Evolutionary conservation across 2,888 invertebrate species (phyloP), one percentile per base, ranked within the genome.

Genomic region (Hemaris fuciformis): DNA sequence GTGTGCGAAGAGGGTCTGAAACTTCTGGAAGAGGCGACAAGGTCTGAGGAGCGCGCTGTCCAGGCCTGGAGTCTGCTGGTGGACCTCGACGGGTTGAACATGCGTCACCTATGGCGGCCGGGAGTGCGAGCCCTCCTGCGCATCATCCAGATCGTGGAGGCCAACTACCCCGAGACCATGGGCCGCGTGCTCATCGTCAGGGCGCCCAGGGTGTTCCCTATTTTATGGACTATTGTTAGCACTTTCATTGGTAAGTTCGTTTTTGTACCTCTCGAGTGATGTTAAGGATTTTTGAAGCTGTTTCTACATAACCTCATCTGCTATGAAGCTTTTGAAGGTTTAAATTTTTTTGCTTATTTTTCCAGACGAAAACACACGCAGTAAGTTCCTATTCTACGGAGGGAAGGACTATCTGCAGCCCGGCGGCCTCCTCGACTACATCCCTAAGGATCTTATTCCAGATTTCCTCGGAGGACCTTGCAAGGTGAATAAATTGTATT

Each of bases 151-250:
- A 96, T 97, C 57, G 98, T 98, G 25, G 97, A 98, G 86, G 96
- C 96, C 48, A 98, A 98, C 89, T 99, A 99, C 89, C 98, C 98
- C 0, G 98, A 99, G 92, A 98, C 98, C 8, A 96, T 98, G 96
- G 98, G 97, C 1, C 93, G 97, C 41, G 97, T 98, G 65, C 93
- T 98, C 63, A 97, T 99, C 62, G 97, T 98, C 48, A 93, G 98
- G 53, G 98, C 98, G 10, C 98, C 98, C 0, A 93, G 98, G 67
- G 98, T 98, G 57, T 99, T 99, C 86, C 98, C 98, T 3, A 98
- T 99, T 62, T 93, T 99, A 41, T 99, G 98, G 98, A 98, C 98
- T 0, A 95, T 99, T 63, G 97, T 99, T 68, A 97, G 97, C 87
- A 97, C 98, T 1, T 98, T 99, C 84, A 99, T 99, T 76, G 95